Conservation (phyloP, 2,888 invertebrate species). For the Atherix ibis region DNA sequence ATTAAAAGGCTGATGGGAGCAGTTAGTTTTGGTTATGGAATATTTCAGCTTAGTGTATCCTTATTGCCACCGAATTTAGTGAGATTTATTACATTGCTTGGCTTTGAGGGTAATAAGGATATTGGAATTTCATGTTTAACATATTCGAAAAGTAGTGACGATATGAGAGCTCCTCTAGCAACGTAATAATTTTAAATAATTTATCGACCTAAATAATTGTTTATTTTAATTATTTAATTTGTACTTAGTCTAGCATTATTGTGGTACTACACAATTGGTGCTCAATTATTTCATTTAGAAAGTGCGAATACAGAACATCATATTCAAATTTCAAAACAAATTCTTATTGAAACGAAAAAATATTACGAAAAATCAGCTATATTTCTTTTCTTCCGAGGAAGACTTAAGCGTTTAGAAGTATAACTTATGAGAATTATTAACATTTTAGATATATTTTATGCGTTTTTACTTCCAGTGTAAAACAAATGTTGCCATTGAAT, state of each 20-base stretch:
- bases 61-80: constrained; percentile 46
- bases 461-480: constrained; percentile 36
- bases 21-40: constrained; percentile 53
- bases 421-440: constrained; percentile 6
- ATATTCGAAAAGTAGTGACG: constrained; percentile 42
- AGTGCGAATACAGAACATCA: constrained; percentile 44
- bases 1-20: constrained; percentile 46
- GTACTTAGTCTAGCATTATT: constrained; percentile 37
- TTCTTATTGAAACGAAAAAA: constrained; percentile 37
- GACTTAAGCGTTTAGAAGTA: constrained; percentile 45
- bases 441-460: not conserved
- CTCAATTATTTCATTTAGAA: constrained; percentile 45
- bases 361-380: constrained; percentile 45
- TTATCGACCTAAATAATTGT: no score
- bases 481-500: constrained; percentile 38
- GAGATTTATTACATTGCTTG: constrained; percentile 44
- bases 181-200: no score
- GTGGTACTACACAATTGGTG: constrained; percentile 54
- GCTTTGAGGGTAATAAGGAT: constrained; percentile 46
- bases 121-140: constrained; percentile 41
- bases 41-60: constrained; percentile 50
- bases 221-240: constrained; percentile 1
- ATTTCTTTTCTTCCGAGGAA: constrained; percentile 49
- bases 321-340: constrained; percentile 35
- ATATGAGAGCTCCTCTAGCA: constrained; percentile 52